Conservation (phyloP, 2,113 vertebrate genomes). For the Bombycilla garrulus region DNA sequence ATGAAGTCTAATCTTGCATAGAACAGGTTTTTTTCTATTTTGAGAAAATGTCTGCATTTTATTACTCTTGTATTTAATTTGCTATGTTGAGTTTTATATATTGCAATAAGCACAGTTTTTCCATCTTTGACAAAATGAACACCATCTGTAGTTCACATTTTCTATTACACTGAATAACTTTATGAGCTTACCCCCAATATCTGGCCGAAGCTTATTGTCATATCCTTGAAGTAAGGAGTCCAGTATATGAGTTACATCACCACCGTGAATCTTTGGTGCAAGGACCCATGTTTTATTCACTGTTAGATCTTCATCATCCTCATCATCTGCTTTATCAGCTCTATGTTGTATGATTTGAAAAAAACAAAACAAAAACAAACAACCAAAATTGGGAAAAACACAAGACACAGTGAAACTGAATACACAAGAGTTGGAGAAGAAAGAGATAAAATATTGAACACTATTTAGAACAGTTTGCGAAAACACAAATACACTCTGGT, state of each 20-base stretch:
- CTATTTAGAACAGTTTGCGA: not conserved
- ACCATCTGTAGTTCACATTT: not conserved
- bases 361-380: not conserved
- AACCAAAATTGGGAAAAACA: not conserved
- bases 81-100: not conserved
- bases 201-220: conserved; percentile 94
- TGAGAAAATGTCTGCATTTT: not conserved
- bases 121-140: not conserved
- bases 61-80: not conserved
- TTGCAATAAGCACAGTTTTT: not conserved
- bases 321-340: conserved; percentile 88
- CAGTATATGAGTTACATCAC: conserved; percentile 92
- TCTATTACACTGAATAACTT: not conserved
- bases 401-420: not conserved
- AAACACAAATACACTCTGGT: not conserved
- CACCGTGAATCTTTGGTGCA: conserved; percentile 93
- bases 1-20: not conserved
- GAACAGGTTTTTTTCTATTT: not conserved
- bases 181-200: conserved; percentile 87
- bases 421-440: not conserved
- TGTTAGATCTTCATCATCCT: conserved; percentile 91
- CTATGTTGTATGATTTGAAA: conserved; percentile 48
- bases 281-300: conserved; percentile 97
- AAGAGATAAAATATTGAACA: not conserved
- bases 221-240: conserved; percentile 92